Base-by-base conservation (phyloP, 2,113 vertebrate genomes). In the Boleophthalmus pectinirostris region DNA sequence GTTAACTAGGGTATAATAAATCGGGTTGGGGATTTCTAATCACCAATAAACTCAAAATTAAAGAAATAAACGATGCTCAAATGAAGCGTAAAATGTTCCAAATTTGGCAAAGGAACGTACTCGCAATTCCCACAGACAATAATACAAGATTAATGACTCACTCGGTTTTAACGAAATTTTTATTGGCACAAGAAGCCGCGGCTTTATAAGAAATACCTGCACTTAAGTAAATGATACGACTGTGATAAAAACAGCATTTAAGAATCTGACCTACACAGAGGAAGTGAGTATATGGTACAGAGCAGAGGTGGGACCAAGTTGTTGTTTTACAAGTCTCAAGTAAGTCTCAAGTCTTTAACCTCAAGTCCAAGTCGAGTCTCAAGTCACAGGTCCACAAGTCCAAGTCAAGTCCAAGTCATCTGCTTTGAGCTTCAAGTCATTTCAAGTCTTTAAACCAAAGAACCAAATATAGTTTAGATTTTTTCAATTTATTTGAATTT, bases 31-130 rank as follows among this genome's bases (percentile, higher is more conserved):
- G 35, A 68, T 68, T 46, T 43, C 15, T 60, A 20, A 61, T 68
- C 46, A n/a, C 35, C 24, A 18, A 69, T 54, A 49, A 68, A 33
- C 66, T 53, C 20, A 68, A 33, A 69, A 16, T 1, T 5, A 45
- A 65, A 58, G 29, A 33, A 46, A 66, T 3, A 0, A 73, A 65
- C 69, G 46, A 51, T 67, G 70, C 21, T 64, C 9, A 74, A 73
- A 75, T 57, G 46, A 16, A 69, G 56, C 64, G 57, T 76, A 12
- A 38, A 15, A 43, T 70, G 16, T 68, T 24, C 67, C 29, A 20
- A 64, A 35, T 38, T 38, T 64, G 61, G 61, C 61, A 64, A 38
- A 64, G 61, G 61, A 64, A 64, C 11, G 18, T 3, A 8, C 13
- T 9, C 7, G 16, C 33, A 64, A 64, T 38, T 43, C 61, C 61